Evolutionary conservation across 2,888 invertebrate genomes (phyloP).

Genomic region (Phalangium opilio): DNA sequence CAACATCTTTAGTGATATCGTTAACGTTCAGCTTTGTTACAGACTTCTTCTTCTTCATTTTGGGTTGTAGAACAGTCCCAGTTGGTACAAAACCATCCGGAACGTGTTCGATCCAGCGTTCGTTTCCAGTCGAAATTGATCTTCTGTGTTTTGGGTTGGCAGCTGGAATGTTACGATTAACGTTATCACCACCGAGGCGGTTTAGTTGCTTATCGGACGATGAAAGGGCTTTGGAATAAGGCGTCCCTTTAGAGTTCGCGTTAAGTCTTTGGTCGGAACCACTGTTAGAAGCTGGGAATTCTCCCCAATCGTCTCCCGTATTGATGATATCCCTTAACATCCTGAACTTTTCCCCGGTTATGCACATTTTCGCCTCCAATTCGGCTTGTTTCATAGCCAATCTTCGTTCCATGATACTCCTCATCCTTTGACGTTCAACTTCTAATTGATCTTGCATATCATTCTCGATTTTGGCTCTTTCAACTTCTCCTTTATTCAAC

Average conservation of each 20-base stretch:
- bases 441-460: slow-evolving; percentile 41
- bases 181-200: background rate
- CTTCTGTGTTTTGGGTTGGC: slow-evolving; percentile 58
- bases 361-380: slow-evolving; percentile 36
- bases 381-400: slow-evolving; percentile 18
- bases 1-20: slow-evolving; percentile 44
- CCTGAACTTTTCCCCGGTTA: slow-evolving; percentile 45
- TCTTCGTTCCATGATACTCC: slow-evolving; percentile 15
- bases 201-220: too few species aligned
- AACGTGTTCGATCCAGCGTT: slow-evolving; percentile 76
- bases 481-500: slow-evolving; percentile 36
- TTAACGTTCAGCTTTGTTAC: slow-evolving; percentile 65
- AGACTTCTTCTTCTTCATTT: slow-evolving; percentile 57
- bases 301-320: slow-evolving; percentile 28
- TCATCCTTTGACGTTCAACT: slow-evolving; percentile 46
- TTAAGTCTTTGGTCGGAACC: too few species aligned
- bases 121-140: slow-evolving; percentile 60
- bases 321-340: slow-evolving; percentile 44
- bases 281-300: background rate
- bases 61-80: slow-evolving; percentile 46
- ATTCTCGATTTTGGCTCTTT: slow-evolving; percentile 39
- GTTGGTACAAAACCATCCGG: slow-evolving; percentile 37
- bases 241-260: too few species aligned
- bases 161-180: slow-evolving; percentile 47
- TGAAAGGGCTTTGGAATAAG: too few species aligned